Percentiles rank a stretch among this genome's conserved stretches.
These are phyloP conservation scores for Nowickia ferox DNA, from an alignment of 2,888 invertebrate species.

Conservation along the genomic window DNA sequence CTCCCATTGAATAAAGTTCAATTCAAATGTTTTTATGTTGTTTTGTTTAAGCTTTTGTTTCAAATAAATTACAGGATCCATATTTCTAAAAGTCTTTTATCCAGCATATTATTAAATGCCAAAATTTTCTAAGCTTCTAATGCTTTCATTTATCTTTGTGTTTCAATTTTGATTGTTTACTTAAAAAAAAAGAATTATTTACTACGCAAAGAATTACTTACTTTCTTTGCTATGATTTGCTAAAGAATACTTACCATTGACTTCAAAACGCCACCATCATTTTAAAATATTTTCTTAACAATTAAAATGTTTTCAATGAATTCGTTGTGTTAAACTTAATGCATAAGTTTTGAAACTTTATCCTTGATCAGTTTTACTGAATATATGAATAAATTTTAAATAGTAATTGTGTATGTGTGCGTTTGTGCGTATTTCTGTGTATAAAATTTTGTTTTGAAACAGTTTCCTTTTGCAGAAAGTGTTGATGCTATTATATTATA, in stretches of 20 bases:
- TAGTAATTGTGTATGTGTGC: background rate
- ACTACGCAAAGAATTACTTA: background rate
- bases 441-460: slow-evolving; percentile 14
- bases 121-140: background rate
- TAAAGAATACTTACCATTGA: background rate
- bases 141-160: background rate
- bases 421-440: slow-evolving; percentile 1
- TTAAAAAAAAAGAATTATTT: slow-evolving; percentile 9
- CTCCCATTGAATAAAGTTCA: slow-evolving; percentile 17
- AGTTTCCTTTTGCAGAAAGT: slow-evolving; percentile 28
- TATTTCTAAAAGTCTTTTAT: background rate
- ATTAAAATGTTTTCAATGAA: slow-evolving; percentile 35
- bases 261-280: background rate
- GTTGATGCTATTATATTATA: slow-evolving; percentile 65
- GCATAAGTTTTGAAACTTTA: slow-evolving; percentile 59
- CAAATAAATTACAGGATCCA: slow-evolving; percentile 13
- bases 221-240: background rate
- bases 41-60: slow-evolving; percentile 14
- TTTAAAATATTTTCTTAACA: slow-evolving; percentile 38
- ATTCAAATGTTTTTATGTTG: slow-evolving; percentile 2
- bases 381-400: background rate
- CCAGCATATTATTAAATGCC: background rate
- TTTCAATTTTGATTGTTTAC: background rate
- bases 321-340: slow-evolving; percentile 51
- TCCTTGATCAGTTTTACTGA: slow-evolving; percentile 38